Conservation (phyloP, 1,140 invertebrate genomes). For the Ridgeia piscesae region DNA sequence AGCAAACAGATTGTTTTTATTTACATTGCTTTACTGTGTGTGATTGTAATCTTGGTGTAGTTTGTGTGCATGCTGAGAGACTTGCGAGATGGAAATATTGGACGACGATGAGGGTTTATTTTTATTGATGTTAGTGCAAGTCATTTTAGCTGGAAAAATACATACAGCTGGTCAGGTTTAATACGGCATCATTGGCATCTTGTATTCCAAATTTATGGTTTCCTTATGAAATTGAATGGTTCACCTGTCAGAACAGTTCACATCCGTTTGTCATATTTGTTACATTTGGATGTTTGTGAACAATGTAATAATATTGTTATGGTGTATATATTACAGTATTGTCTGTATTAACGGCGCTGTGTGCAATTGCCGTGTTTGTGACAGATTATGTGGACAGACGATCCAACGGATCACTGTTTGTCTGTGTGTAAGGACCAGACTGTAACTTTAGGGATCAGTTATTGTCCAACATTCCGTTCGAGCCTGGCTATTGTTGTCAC, state of each 20-base stretch:
- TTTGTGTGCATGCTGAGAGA: background rate
- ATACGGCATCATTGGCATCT: background rate
- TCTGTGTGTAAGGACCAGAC: background rate
- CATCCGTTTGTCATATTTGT: background rate
- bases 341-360: background rate
- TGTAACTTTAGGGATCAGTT: background rate
- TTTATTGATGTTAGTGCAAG: no score
- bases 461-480: background rate
- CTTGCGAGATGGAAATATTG: no score
- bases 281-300: background rate
- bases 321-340: background rate
- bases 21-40: background rate
- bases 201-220: background rate
- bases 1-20: background rate
- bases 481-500: background rate
- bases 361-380: background rate
- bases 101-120: no score
- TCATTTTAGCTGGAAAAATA: background rate
- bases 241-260: background rate
- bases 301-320: background rate
- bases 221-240: background rate
- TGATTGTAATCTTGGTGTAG: background rate
- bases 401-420: background rate
- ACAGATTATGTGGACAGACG: background rate
- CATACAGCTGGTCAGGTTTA: background rate